Evolutionary conservation across 1,140 invertebrate genomes (phyloP).

Genomic region (Chelonus insularis): DNA sequence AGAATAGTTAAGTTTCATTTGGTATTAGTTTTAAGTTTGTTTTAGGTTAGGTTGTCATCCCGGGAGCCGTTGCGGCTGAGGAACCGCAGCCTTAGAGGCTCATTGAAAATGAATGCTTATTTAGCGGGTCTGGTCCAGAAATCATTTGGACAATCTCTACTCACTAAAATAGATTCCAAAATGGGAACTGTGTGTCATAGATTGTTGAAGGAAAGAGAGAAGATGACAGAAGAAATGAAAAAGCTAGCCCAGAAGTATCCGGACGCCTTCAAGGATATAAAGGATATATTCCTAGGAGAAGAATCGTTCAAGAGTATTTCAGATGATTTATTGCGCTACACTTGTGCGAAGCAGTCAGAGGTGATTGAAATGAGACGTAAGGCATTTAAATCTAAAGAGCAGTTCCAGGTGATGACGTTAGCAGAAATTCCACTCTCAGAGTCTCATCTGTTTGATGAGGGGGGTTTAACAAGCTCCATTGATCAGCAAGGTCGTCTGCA

Average conservation of each 20-base stretch:
- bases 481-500: constrained; percentile 16
- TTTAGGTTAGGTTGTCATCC: too few relatives aligned
- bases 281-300: background rate
- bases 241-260: background rate
- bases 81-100: too few relatives aligned
- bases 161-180: constrained; percentile 2
- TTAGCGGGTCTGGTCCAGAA: background rate
- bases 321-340: constrained; percentile 24
- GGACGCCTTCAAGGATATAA: background rate
- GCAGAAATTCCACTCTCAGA: constrained; percentile 28
- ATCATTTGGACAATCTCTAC: background rate
- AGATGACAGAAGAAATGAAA: constrained; percentile 4
- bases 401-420: constrained; percentile 6
- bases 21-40: too few relatives aligned
- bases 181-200: constrained; percentile 20
- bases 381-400: constrained; percentile 8
- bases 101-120: constrained; percentile 27
- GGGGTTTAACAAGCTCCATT: constrained; percentile 1
- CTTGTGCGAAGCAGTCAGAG: constrained; percentile 26
- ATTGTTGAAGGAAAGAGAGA: constrained; percentile 16
- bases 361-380: constrained; percentile 18
- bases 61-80: too few relatives aligned
- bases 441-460: constrained; percentile 24
- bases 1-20: too few relatives aligned
- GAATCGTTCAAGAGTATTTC: constrained; percentile 5